Conservation (phyloP, 92 coral and sea anemone genomes). For the Phenganax marumi region DNA sequence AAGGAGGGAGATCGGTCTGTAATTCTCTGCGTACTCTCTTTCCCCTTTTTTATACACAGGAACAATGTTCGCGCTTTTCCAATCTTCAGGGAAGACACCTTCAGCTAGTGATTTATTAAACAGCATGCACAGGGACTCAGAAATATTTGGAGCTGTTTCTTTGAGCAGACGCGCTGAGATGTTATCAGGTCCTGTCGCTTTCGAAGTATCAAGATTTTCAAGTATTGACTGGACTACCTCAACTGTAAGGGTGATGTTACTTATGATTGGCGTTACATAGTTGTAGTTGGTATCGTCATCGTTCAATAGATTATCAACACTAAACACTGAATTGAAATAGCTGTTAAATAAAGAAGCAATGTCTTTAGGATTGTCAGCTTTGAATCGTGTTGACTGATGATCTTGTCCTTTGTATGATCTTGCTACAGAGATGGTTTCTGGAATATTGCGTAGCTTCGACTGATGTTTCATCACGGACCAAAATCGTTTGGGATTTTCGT, state of each 20-base stretch:
- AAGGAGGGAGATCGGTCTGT: constrained; percentile 12
- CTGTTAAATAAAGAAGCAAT: no score
- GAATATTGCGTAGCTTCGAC: no score
- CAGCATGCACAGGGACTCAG: neutral
- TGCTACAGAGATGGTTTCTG: no score
- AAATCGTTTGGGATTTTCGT: neutral
- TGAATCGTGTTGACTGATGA: no score
- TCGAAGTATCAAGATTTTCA: neutral
- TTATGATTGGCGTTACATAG: no score
- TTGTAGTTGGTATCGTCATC: no score
- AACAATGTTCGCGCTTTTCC: constrained; percentile 10
- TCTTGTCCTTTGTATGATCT: no score
- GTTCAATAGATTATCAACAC: no score
- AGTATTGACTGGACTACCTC: neutral
- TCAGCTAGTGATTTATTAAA: neutral
- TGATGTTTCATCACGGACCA: neutral
- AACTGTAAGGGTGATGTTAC: neutral
- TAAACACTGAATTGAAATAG: no score
- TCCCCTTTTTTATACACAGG: constrained; percentile 8
- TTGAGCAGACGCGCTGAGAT: neutral
- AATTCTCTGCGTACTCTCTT: neutral
- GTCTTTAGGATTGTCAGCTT: no score
- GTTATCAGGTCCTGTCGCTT: neutral
- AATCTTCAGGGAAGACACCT: neutral
- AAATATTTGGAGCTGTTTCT: neutral